Conservation (phyloP, 1,140 invertebrate species). For the Harlomillsia oculata region DNA sequence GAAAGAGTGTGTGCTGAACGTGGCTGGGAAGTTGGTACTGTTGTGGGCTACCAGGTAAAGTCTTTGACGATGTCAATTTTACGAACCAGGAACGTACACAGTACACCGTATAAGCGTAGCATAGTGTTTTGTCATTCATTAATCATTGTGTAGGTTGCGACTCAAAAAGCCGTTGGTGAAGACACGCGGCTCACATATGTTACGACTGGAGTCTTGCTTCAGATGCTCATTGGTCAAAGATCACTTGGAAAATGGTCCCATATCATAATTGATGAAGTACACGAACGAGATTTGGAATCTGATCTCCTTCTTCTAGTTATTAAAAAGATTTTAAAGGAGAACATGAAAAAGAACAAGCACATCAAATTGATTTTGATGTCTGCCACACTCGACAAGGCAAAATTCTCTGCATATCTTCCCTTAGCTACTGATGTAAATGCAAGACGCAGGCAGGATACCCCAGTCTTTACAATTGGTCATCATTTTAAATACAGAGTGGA, state of each 20-base stretch:
- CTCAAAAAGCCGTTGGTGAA: conserved; percentile 47
- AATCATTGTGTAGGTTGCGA: conserved; percentile 47
- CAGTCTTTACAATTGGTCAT: conserved; percentile 48
- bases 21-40: conserved; percentile 59
- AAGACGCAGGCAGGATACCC: conserved; percentile 44
- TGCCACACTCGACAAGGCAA: conserved; percentile 45
- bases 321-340: conserved; percentile 46
- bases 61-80: neutral
- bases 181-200: conserved; percentile 73
- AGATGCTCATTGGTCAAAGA: conserved; percentile 52
- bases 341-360: conserved; percentile 15
- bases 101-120: neutral
- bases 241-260: conserved; percentile 63
- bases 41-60: conserved; percentile 72
- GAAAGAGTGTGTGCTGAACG: conserved; percentile 66
- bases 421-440: conserved; percentile 41
- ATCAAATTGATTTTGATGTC: conserved; percentile 51
- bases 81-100: too few species aligned
- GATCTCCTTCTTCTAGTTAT: conserved; percentile 83
- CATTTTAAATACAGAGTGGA: conserved; percentile 8
- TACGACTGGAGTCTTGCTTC: conserved; percentile 60
- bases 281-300: conserved; percentile 88
- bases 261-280: conserved; percentile 88
- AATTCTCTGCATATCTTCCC: conserved; percentile 49
- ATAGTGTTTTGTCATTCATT: neutral